Evolutionary conservation across 2,797 vertebrate genomes (phyloP).

Genomic region (Loris lydekkerianus): DNA sequence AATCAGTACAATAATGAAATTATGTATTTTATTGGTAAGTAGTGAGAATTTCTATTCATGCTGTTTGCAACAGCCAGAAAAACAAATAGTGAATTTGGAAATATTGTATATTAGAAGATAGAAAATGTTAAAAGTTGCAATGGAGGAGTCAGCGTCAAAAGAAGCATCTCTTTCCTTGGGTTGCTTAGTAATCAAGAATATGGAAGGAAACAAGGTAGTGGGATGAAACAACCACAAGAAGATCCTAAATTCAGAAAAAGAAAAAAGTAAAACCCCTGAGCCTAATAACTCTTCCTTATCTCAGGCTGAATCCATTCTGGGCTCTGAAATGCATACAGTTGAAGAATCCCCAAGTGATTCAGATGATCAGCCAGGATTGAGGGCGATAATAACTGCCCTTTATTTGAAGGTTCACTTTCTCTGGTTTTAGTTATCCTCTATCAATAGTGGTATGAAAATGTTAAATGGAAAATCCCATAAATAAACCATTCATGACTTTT

Average conservation of each 20-base stretch:
- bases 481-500: neutral
- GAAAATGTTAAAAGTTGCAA: neutral
- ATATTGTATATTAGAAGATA: neutral
- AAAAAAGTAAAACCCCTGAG: neutral
- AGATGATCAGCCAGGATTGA: neutral
- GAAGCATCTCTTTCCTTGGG: neutral
- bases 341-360: neutral
- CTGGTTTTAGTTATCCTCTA: neutral
- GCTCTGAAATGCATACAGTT: neutral
- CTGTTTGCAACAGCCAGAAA: neutral
- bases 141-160: constrained; percentile 27
- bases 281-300: neutral
- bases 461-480: neutral
- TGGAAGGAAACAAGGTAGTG: neutral
- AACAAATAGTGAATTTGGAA: neutral
- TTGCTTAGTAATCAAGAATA: neutral
- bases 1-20: neutral
- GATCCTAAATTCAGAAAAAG: neutral
- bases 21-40: neutral
- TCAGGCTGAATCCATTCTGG: neutral
- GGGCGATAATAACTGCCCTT: neutral
- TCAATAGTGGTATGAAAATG: neutral
- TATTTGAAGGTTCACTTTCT: neutral
- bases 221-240: neutral
- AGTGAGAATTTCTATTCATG: neutral